phyloP scores from a whole-genome alignment of 2,888 invertebrate species.

The Koerneria pararmatus region DNA sequence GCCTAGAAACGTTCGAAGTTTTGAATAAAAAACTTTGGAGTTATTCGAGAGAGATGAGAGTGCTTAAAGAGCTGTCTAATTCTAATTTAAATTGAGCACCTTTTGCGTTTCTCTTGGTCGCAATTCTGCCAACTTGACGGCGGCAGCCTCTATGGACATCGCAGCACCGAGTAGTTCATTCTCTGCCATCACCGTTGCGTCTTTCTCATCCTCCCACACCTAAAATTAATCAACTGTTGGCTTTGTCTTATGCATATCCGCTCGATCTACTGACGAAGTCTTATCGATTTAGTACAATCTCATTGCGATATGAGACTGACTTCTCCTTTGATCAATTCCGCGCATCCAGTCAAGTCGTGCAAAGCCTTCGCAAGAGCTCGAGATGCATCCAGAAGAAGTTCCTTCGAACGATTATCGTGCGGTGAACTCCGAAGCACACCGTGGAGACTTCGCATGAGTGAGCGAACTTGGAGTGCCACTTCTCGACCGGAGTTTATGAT shows the following conservation, averaged over 20 bases:
- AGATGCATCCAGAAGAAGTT: conserved; percentile 7
- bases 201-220: conserved; percentile 22
- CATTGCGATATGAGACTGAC: too few relatives aligned
- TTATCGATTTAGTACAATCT: too few relatives aligned
- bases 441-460: conserved; percentile 77
- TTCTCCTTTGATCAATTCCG: conserved; percentile 65
- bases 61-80: too few relatives aligned
- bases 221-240: too few relatives aligned
- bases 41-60: too few relatives aligned
- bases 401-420: neutral
- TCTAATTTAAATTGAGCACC: neutral
- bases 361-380: conserved; percentile 15
- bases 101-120: conserved; percentile 70
- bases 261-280: too few relatives aligned
- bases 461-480: conserved; percentile 74
- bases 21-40: too few relatives aligned
- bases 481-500: conserved; percentile 78
- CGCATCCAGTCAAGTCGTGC: conserved; percentile 52
- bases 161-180: conserved; percentile 94
- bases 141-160: conserved; percentile 94
- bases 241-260: too few relatives aligned
- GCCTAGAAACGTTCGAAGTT: too few relatives aligned
- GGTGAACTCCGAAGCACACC: conserved; percentile 57
- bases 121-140: conserved; percentile 85
- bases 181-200: conserved; percentile 74